These are phyloP conservation scores for Sebastes vulpes DNA, from an alignment of 2,797 vertebrate genomes.

Conservation along the genomic window DNA sequence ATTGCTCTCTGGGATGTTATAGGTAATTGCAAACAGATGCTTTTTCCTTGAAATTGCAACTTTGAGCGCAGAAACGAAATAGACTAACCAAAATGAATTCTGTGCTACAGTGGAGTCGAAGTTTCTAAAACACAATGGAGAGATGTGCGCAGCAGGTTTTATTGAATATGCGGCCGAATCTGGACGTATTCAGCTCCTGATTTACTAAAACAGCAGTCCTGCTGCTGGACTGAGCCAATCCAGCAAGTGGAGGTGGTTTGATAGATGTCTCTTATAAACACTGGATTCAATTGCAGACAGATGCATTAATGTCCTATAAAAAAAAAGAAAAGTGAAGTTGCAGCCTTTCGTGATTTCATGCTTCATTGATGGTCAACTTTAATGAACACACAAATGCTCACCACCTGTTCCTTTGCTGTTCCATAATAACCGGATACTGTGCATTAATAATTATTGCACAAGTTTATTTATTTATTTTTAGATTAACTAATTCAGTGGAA, in stretches of 20 bases:
- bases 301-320: background rate
- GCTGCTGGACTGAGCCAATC: background rate
- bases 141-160: background rate
- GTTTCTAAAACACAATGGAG: background rate
- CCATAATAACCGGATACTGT: background rate
- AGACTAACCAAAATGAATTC: background rate
- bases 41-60: background rate
- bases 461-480: background rate
- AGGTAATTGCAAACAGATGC: conserved; percentile 37
- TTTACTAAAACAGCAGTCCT: background rate
- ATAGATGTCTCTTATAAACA: background rate
- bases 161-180: background rate
- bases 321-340: background rate
- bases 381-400: background rate
- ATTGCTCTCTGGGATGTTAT: conserved; percentile 9
- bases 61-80: background rate
- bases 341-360: background rate
- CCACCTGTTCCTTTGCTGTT: background rate
- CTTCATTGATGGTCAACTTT: background rate
- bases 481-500: background rate
- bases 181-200: background rate
- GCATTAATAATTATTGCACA: background rate
- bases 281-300: background rate
- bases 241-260: background rate
- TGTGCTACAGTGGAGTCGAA: background rate